Base-by-base conservation (phyloP, 1,140 invertebrate species). In the Drosophila saltans region DNA sequence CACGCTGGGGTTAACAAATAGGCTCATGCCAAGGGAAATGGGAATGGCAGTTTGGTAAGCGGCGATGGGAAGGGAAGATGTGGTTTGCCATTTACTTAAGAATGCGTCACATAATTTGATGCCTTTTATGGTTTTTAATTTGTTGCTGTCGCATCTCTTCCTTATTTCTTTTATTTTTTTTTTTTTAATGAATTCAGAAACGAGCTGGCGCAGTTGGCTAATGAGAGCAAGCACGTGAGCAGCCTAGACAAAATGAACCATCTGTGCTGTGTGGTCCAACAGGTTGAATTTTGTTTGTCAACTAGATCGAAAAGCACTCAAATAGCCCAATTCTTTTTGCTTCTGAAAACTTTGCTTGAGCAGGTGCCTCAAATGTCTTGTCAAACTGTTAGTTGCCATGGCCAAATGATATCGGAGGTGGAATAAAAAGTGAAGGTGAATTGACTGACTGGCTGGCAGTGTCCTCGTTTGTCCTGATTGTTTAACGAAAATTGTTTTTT, bases 41-140 rank as follows among this genome's bases (percentile, higher is more conserved):
- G 57, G n/a, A 59, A 68, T 68, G 41, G 30, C 65, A 9, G 10
- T 39, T 68, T 30, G 52, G 52, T 11, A 1, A 9, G 41, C 28
- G 10, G 16, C 1, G 41, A 43, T 11, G 45, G 45, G 45, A 52
- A 10, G 21, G 45, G 8, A 52, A 26, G 26, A 52, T 52, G 45
- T 52, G 45, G 45, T 52, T 52, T 39, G 62, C 73, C 72, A 67
- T 69, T 65, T 68, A 70, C 71, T 67, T 69, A 86, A 63, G 43
- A 69, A 70, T 77, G 84, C 80, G 83, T 77, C 83, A 88, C 83
- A 88, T 86, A 89, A 86, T 86, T 86, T 86, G 80, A 86, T 86
- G 83, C 68, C 84, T 88, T 86, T 86, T 83, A 86, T 86, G 83
- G 83, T 73, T 80, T 89, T 86, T 86, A 88, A 88, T 86, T 86